Evolutionary conservation across 2,888 invertebrate species (phyloP).

Genomic region (Drosophila mettleri): DNA sequence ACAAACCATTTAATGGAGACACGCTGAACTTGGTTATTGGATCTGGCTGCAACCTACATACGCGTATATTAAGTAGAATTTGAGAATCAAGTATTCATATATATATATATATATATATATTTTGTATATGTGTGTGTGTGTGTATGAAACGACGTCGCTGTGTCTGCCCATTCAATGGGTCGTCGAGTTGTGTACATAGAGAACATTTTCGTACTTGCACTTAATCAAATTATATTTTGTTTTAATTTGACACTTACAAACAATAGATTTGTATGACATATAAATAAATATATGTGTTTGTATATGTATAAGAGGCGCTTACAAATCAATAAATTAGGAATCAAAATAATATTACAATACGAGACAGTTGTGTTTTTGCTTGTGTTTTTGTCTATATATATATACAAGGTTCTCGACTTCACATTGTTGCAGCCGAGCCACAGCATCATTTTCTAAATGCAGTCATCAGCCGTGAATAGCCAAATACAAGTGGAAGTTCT

Average conservation of each 20-base stretch:
- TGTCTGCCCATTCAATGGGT: constrained; percentile 36
- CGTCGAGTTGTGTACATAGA: constrained; percentile 35
- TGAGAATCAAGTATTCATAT: constrained; percentile 35
- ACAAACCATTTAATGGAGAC: constrained; percentile 54
- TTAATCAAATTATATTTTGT: constrained; percentile 62
- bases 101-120: background rate
- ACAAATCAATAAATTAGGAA: constrained; percentile 71
- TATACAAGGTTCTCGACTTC: constrained; percentile 49
- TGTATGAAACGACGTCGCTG: constrained; percentile 18
- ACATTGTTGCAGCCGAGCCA: constrained; percentile 33
- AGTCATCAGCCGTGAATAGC: constrained; percentile 41
- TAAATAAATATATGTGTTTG: constrained; percentile 20
- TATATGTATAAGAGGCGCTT: constrained; percentile 33
- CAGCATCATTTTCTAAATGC: constrained; percentile 69
- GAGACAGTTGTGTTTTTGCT: constrained; percentile 44
- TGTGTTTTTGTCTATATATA: constrained; percentile 39
- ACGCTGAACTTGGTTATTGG: constrained; percentile 42
- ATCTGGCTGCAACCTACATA: constrained; percentile 30
- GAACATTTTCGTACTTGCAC: constrained; percentile 45
- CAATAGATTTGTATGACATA: constrained; percentile 51
- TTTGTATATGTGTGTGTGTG: constrained; percentile 3
- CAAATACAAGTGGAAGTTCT: constrained; percentile 41
- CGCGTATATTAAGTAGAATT: constrained; percentile 22
- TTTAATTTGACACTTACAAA: constrained; percentile 70
- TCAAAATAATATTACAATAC: constrained; percentile 67